A percentile compares a stretch with the other conserved stretches of the same genome.
These are phyloP conservation scores for Callocephalon fimbriatum DNA, from an alignment of 2,113 vertebrate species.

Conservation along the genomic window DNA sequence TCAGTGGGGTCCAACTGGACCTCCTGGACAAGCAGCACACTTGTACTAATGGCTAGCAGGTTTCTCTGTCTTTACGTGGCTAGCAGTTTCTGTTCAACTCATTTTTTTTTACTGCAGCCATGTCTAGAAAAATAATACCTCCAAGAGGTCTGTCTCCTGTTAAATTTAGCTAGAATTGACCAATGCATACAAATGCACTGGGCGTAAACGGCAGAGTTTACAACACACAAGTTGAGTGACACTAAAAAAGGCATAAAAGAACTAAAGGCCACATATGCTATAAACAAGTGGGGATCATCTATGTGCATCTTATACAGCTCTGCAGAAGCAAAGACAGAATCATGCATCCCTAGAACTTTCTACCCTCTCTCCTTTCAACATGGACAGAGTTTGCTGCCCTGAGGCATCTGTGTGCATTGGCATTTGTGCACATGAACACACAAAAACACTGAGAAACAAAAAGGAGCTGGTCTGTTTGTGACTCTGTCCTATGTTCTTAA, in stretches of 20 bases:
- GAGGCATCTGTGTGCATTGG: not conserved
- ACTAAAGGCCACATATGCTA: not conserved
- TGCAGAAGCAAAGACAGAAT: not conserved
- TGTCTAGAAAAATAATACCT: not conserved
- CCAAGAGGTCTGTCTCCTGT: not conserved
- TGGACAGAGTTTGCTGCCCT: not conserved
- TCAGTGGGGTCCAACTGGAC: not conserved
- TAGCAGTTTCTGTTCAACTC: not conserved
- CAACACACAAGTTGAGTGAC: not conserved
- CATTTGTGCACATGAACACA: not conserved
- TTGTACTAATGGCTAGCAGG: not conserved
- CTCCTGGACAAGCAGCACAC: not conserved
- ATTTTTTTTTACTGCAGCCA: not conserved
- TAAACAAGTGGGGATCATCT: not conserved
- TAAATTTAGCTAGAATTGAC: not conserved
- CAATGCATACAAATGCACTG: not conserved
- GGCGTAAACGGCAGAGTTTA: not conserved
- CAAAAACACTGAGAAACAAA: not conserved
- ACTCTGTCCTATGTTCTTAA: not conserved
- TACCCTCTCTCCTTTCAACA: not conserved
- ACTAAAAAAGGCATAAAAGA: not conserved
- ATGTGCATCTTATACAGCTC: not conserved
- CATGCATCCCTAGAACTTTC: not conserved
- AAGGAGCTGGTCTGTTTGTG: not conserved
- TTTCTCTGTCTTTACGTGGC: not conserved